Conservation (phyloP, 2,797 vertebrate genomes). For the Catostomus latipinnis region DNA sequence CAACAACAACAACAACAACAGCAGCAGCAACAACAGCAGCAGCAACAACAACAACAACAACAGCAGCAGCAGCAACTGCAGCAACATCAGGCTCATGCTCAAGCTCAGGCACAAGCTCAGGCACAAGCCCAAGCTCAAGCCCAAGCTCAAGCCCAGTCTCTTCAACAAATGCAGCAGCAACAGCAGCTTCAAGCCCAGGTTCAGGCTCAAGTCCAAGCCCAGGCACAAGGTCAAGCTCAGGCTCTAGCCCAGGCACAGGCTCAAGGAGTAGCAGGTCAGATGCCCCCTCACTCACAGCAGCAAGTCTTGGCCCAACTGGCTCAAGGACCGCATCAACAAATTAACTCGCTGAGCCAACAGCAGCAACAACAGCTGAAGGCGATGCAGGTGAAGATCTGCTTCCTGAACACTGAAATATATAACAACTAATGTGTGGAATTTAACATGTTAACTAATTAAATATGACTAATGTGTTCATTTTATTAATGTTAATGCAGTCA, state of each 20-base stretch:
- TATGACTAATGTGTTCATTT: no score
- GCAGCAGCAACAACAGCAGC: not conserved
- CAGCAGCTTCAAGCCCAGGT: slow-evolving; percentile 65
- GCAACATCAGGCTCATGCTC: slow-evolving; percentile 39
- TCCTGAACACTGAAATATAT: not conserved
- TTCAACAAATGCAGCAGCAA: slow-evolving; percentile 67
- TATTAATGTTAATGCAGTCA: no score
- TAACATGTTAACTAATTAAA: no score
- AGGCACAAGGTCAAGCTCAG: slow-evolving; percentile 56
- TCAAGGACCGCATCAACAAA: slow-evolving; percentile 79
- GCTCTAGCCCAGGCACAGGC: slow-evolving; percentile 66
- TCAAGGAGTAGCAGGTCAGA: slow-evolving; percentile 79
- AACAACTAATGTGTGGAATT: no score
- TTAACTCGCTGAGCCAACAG: slow-evolving; percentile 79
- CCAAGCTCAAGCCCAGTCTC: slow-evolving; percentile 58
- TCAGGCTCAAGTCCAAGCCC: slow-evolving; percentile 62
- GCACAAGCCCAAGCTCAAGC: slow-evolving; percentile 55
- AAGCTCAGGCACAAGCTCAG: slow-evolving; percentile 55
- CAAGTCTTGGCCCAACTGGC: slow-evolving; percentile 76
- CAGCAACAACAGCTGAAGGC: slow-evolving; percentile 80
- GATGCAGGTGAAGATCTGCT: slow-evolving; percentile 78
- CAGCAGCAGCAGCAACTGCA: not conserved
- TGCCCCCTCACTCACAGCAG: slow-evolving; percentile 77
- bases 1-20: slow-evolving; percentile 73
- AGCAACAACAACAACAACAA: not conserved